These are phyloP conservation scores for Trachelus stipa DNA, from an alignment of 2,888 invertebrate species.

Conservation along the genomic window DNA sequence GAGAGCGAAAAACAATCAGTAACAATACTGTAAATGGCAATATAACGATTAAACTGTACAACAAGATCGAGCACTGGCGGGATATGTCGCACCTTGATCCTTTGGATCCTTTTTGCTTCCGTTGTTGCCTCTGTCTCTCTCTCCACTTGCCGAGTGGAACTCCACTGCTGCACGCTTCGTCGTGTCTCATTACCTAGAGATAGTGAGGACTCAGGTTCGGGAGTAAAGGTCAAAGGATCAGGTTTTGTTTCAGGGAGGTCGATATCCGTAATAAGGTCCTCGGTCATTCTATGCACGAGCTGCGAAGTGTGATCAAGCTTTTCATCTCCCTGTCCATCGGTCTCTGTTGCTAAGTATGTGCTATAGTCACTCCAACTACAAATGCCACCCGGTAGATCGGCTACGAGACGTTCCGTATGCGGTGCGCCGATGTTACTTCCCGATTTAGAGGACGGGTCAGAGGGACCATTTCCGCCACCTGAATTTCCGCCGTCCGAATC, in stretches of 20 bases:
- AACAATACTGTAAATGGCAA: conserved; percentile 14
- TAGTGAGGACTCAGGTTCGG: conserved; percentile 25
- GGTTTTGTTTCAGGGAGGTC: conserved; percentile 19
- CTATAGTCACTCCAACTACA: conserved; percentile 86
- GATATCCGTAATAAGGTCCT: conserved; percentile 36
- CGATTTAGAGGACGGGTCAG: conserved; percentile 36
- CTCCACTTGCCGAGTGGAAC: conserved; percentile 48
- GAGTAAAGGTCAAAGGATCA: not conserved
- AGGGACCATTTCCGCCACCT: conserved; percentile 69
- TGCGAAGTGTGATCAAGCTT: conserved; percentile 37
- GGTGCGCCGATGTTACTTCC: conserved; percentile 50
- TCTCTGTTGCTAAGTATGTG: conserved; percentile 77
- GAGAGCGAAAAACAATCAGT: conserved; percentile 32
- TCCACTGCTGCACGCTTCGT: conserved; percentile 49
- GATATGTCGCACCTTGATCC: conserved; percentile 62
- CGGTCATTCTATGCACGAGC: conserved; percentile 38
- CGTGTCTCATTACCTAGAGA: conserved; percentile 60
- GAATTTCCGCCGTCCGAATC: conserved; percentile 74
- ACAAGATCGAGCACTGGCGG: conserved; percentile 50
- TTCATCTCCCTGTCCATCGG: conserved; percentile 21
- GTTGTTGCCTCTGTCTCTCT: conserved; percentile 47
- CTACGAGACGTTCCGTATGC: conserved; percentile 75
- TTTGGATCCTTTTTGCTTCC: conserved; percentile 52
- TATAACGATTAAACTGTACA: conserved; percentile 29
- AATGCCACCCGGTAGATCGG: conserved; percentile 83